Conservation (phyloP, 2,888 invertebrate species). For the Aphidoletes aphidimyza region DNA sequence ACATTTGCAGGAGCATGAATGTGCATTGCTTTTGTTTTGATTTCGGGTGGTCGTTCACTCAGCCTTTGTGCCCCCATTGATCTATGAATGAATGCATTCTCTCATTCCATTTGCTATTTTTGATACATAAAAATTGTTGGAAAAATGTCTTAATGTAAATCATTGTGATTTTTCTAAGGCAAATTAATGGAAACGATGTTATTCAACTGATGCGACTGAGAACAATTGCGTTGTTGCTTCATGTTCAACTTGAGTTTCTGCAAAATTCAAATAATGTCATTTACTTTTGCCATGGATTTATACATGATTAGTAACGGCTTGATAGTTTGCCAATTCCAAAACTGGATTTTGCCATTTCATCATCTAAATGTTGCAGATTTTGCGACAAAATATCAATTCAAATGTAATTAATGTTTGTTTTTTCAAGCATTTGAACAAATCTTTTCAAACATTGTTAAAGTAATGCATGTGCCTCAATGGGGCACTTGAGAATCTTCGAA, state of each 20-base stretch:
- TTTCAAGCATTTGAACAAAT: too few relatives aligned
- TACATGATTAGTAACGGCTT: slow-evolving; percentile 34
- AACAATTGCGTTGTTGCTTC: too few relatives aligned
- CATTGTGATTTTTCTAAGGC: not conserved
- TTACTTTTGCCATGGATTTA: too few relatives aligned
- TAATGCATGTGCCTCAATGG: too few relatives aligned
- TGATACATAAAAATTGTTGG: not conserved
- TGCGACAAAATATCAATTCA: too few relatives aligned
- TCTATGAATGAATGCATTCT: slow-evolving; percentile 15
- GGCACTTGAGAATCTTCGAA: too few relatives aligned
- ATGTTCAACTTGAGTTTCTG: too few relatives aligned
- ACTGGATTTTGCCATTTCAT: not conserved
- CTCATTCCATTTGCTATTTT: slow-evolving; percentile 19
- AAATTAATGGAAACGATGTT: not conserved
- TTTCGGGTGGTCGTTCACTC: slow-evolving; percentile 24
- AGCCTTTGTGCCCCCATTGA: not conserved
- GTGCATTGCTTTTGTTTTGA: not conserved
- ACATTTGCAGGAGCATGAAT: not conserved
- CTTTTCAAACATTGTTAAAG: too few relatives aligned
- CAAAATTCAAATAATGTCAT: too few relatives aligned
- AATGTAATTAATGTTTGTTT: too few relatives aligned
- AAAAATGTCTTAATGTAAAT: slow-evolving; percentile 3
- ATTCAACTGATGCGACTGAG: not conserved
- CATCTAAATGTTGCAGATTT: too few relatives aligned
- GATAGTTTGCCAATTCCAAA: too few relatives aligned